Base-by-base conservation (phyloP, 64 coral and sea anemone genomes). In the Actinia tenebrosa region DNA sequence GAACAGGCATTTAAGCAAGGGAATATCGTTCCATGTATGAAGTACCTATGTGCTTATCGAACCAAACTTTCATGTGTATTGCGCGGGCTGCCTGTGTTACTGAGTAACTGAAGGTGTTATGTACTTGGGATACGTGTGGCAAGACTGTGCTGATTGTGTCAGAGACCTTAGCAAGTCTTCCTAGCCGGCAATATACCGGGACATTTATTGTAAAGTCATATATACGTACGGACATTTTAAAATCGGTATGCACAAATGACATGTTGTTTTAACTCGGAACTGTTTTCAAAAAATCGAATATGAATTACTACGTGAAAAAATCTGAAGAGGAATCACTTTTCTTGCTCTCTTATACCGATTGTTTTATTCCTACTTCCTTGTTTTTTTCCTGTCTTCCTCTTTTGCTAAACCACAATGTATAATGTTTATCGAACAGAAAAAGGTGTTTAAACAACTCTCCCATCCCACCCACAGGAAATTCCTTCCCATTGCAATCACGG, bases 191-290 rank as follows among this genome's bases (percentile, higher is more conserved):
- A 50, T 61, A 61, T 69, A 69, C 64, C 30, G 30, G 30, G 64
- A 25, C n/a, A 69, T 69, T 37, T 75, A 30, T 27, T 30, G 69
- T 75, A 75, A 26, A n/a, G 23, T 75, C 10, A 3, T 0, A 30
- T 75, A 75, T 50, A 42, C 69, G 20, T 75, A 75, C 69, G 69
- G 69, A 75, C 27, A 75, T 75, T 75, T 75, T 10, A 75, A 75
- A 9, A 9, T 75, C 7, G 25, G 2, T 71, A 5, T 22, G 53
- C 53, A 55, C 53, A 55, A 55, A 27, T 42, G 69, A 27, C 22
- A 75, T 30, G 22, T 66, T 10, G 9, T 75, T 75, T 75, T 14
- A 75, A 75, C 11, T 30, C 69, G 30, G 30, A 18, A 15, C 23
- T 43, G 26, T 75, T 75, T 69, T 42, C 37, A 26, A 42, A 11